These are phyloP conservation scores for Scomber japonicus DNA, from an alignment of 2,113 vertebrate species.

Conservation along the genomic window DNA sequence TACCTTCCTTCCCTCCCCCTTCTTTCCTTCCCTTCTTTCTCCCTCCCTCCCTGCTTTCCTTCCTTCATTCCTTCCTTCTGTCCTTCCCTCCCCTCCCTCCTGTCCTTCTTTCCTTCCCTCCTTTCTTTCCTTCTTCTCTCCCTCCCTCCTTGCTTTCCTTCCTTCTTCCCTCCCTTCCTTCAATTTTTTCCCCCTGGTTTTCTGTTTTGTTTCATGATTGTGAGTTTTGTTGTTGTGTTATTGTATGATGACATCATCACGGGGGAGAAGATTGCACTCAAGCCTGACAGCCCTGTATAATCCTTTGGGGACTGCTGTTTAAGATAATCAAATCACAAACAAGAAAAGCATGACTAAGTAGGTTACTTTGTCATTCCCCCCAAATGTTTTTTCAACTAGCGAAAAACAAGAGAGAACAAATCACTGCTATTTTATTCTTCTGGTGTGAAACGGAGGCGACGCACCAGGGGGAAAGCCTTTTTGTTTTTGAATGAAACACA, in stretches of 20 bases:
- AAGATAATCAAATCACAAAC: conserved; percentile 10
- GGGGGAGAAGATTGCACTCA: no score
- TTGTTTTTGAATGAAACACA: conserved; percentile 5
- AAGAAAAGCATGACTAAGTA: neutral
- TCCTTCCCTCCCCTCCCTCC: no score
- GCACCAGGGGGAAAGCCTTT: neutral
- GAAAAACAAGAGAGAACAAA: neutral
- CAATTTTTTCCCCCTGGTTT: no score
- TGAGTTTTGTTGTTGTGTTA: neutral
- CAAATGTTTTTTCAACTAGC: neutral
- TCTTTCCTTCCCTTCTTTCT: no score
- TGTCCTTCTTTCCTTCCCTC: no score
- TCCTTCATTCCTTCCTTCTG: no score
- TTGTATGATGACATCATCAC: neutral
- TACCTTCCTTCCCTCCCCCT: no score
- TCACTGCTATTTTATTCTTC: neutral
- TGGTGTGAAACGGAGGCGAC: conserved; percentile 22
- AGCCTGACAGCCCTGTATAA: conserved; percentile 4
- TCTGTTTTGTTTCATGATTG: conserved; percentile 6
- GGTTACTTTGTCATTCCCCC: neutral
- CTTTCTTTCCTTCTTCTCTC: no score
- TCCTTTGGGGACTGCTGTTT: neutral
- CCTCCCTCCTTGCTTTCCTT: no score
- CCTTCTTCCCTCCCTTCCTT: no score
- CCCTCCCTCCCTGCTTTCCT: no score